These are phyloP conservation scores for Ectemnius continuus DNA, from an alignment of 2,888 invertebrate genomes.

Conservation along the genomic window DNA sequence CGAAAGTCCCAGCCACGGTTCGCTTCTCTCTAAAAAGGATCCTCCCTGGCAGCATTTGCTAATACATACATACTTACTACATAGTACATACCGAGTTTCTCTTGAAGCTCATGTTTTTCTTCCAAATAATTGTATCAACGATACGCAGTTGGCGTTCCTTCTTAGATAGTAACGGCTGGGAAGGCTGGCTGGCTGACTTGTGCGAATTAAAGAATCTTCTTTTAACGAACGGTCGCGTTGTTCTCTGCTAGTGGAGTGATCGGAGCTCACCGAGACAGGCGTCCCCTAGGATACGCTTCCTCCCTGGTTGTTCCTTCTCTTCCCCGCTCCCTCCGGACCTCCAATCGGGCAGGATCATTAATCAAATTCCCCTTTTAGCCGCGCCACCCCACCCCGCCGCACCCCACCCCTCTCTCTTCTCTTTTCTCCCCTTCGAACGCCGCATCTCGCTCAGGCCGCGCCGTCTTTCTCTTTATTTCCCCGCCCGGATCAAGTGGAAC, in stretches of 20 bases:
- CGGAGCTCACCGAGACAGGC: slow-evolving; percentile 66
- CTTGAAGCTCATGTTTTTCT: too few species aligned
- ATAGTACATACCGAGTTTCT: too few species aligned
- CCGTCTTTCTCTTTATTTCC: too few species aligned
- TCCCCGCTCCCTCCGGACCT: slow-evolving; percentile 42
- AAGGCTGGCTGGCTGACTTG: too few species aligned
- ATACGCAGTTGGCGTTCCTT: too few species aligned
- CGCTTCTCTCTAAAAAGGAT: too few species aligned
- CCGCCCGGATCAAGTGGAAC: too few species aligned
- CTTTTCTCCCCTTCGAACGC: slow-evolving; percentile 25
- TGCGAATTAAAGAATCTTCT: slow-evolving; percentile 3
- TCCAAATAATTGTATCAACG: too few species aligned
- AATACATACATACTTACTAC: too few species aligned
- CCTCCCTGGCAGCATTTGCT: too few species aligned
- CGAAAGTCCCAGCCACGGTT: too few species aligned
- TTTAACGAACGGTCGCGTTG: slow-evolving; percentile 14
- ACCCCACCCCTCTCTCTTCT: slow-evolving; percentile 54
- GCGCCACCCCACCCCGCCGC: slow-evolving; percentile 57
- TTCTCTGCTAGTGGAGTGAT: slow-evolving; percentile 50
- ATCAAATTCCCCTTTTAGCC: slow-evolving; percentile 73
- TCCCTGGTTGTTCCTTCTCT: slow-evolving; percentile 16
- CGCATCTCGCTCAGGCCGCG: neutral
- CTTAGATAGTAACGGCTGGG: too few species aligned
- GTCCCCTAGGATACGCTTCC: slow-evolving; percentile 71
- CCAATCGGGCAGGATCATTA: slow-evolving; percentile 74